phyloP scores from a whole-genome alignment of 2,797 vertebrate species.

The Todus mexicanus region DNA sequence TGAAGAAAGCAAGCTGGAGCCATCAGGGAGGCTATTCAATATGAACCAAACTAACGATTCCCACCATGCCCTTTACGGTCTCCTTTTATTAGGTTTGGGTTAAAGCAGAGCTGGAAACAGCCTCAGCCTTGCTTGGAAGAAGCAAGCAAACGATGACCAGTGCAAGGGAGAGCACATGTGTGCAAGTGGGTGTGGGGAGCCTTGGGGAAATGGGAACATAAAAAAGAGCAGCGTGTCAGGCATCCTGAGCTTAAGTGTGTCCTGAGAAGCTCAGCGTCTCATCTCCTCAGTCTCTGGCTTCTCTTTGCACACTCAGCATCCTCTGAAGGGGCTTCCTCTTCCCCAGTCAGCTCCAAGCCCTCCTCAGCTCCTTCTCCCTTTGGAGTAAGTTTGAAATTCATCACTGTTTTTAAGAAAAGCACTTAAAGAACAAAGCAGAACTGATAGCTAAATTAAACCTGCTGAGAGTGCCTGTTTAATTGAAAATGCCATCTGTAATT shows the following conservation, averaged over 20 bases:
- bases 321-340: not conserved
- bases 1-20: not conserved
- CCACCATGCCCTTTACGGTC: not conserved
- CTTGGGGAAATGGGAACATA: not conserved
- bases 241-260: too few species aligned
- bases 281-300: not conserved
- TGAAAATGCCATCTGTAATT: constrained; percentile 82
- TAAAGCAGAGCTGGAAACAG: not conserved
- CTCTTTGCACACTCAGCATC: not conserved
- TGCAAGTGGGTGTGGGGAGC: not conserved
- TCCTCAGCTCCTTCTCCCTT: not conserved
- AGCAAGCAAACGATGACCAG: not conserved
- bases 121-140: not conserved
- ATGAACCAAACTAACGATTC: not conserved
- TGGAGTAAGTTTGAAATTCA: constrained; percentile 44
- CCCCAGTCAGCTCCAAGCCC: not conserved
- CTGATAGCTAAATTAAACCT: constrained; percentile 76
- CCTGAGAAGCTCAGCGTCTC: not conserved
- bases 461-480: constrained; percentile 74
- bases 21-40: not conserved
- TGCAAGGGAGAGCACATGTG: not conserved
- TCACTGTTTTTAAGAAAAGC: constrained; percentile 53
- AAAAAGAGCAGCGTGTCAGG: not conserved
- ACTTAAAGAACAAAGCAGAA: constrained; percentile 75
- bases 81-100: not conserved